Evolutionary conservation across 53 echinoderm and acorn worm genomes (phyloP).

Genomic region (Luidia sarsii): DNA sequence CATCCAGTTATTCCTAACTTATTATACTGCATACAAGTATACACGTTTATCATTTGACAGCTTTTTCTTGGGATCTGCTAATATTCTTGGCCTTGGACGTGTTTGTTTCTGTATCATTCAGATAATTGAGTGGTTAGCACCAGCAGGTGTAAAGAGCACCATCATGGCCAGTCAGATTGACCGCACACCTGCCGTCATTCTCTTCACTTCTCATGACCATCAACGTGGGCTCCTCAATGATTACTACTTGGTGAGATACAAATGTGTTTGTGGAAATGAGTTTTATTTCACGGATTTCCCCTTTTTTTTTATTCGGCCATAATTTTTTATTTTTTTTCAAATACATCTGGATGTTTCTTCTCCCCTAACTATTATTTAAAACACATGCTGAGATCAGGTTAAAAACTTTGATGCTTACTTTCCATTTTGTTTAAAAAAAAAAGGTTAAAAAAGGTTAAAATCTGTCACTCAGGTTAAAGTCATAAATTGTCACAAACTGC

Average conservation of each 20-base stretch:
- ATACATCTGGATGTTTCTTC: too few relatives aligned
- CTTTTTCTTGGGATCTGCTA: too few relatives aligned
- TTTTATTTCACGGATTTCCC: not conserved
- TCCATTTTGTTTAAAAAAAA: too few relatives aligned
- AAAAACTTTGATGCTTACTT: too few relatives aligned
- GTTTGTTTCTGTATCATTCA: conserved; percentile 14
- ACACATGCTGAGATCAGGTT: too few relatives aligned
- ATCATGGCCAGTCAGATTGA: conserved; percentile 74
- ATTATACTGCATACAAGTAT: not conserved
- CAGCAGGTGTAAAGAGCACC: conserved; percentile 80
- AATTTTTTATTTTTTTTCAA: not conserved
- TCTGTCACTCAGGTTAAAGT: too few relatives aligned
- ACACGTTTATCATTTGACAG: too few relatives aligned
- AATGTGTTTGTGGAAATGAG: not conserved
- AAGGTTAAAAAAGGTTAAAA: too few relatives aligned
- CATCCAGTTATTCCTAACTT: not conserved
- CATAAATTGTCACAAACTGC: too few relatives aligned
- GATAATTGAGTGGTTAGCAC: conserved; percentile 82
- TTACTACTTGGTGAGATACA: conserved; percentile 70
- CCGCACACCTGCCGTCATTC: conserved; percentile 60
- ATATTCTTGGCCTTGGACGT: not conserved
- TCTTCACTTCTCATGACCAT: conserved; percentile 71
- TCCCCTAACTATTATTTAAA: too few relatives aligned
- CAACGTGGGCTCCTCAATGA: conserved; percentile 63
- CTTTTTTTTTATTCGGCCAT: not conserved